Evolutionary conservation across 2,797 vertebrate genomes (phyloP), one percentile per base, ranked within the genome.

Genomic region (Gadopsis marmoratus): DNA sequence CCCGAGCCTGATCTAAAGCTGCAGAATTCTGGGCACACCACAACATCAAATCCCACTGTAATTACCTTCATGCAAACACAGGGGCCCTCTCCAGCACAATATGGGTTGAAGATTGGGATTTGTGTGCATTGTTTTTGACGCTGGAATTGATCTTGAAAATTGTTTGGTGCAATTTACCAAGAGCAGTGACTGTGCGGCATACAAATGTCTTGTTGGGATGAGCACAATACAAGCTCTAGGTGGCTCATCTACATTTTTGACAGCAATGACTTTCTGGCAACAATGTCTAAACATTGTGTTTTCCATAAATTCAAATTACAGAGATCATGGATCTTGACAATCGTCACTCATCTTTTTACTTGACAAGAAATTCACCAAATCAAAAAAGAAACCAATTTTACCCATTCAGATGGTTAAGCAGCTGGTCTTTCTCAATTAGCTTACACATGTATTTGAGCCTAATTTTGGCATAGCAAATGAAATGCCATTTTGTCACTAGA

Each of bases 41-140:
- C 93, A 94, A 95, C 94, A 95, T 94, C 94, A 95, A 95, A 96
- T 95, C 95, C 95, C 93, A 94, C 93, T 94, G 93, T 95, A 96
- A 96, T 96, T 95, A 95, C 95, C 92, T 95, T 92, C 91, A 95
- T 95, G 93, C 93, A 95, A 95, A 95, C 94, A 92, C 92, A 86
- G 89, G 79, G 91, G 89, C 93, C 90, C 92, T 92, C 87, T 89
- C 84, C 80, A 84, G 67, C 88, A 94, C 93, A 94, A 94, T 93
- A 88, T 91, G 90, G 92, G 93, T 92, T 92, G 94, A 92, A 95
- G 94, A 95, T 94, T 93, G 92, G 89, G 91, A 91, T 94, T 93
- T 94, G 90, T 83, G 91, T 86, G 89, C 92, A 92, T 94, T 94
- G 91, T 94, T 93, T 89, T 91, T 86, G 89, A 92, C 66, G 91